Conservation (phyloP, 2,797 vertebrate genomes). For the Pelochelys cantorii region DNA sequence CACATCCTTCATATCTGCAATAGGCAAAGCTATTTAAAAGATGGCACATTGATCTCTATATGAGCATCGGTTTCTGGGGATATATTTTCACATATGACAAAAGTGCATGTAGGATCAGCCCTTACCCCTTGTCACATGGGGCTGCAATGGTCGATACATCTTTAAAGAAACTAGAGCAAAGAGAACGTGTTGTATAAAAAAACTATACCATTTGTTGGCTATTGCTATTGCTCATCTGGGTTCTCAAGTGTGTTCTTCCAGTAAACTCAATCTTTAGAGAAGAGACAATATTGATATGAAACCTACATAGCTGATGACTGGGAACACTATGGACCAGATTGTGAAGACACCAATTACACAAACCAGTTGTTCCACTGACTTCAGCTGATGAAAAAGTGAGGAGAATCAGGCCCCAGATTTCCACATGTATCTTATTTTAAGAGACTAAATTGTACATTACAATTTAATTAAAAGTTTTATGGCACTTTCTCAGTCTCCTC, state of each 20-base stretch:
- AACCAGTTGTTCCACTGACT: background rate
- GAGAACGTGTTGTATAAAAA: background rate
- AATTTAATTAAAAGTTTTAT: background rate
- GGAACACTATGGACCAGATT: rapidly evolving
- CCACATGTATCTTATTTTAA: background rate
- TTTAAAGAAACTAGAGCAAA: background rate
- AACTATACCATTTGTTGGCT: background rate
- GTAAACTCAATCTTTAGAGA: constrained; percentile 3
- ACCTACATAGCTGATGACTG: background rate
- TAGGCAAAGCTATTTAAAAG: background rate
- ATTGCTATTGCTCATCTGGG: background rate
- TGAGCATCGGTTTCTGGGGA: background rate
- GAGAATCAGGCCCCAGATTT: background rate
- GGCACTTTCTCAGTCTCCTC: background rate
- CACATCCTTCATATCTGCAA: background rate
- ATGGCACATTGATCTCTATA: background rate
- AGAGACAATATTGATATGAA: background rate
- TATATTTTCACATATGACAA: constrained; percentile 4
- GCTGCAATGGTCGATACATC: background rate
- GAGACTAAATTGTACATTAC: background rate
- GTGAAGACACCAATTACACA: background rate
- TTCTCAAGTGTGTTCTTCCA: rapidly evolving
- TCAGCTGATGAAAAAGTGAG: background rate
- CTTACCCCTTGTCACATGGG: background rate
- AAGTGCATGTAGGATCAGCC: background rate